Conservation (phyloP, 1,140 invertebrate genomes). For the Aphaenogaster rudis region DNA sequence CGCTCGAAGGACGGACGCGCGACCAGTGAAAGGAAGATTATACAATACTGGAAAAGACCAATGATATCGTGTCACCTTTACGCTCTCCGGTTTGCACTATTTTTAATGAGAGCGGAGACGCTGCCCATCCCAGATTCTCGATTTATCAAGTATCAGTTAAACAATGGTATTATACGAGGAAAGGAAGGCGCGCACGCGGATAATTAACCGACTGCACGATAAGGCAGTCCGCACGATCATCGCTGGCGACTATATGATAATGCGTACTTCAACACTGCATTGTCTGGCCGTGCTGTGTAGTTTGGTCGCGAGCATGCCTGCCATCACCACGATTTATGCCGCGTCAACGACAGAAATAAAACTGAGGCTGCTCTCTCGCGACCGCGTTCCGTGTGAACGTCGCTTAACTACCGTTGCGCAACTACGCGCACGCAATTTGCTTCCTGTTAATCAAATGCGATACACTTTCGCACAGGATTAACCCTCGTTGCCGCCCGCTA, state of each 20-base stretch:
- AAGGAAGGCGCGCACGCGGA: background rate
- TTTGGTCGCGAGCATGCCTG: background rate
- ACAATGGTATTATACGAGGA: constrained; percentile 19
- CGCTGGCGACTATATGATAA: constrained; percentile 18
- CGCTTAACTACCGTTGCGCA: constrained; percentile 39
- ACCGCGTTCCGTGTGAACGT: constrained; percentile 24
- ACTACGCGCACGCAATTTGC: constrained; percentile 32
- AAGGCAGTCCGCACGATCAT: background rate
- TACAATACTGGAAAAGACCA: constrained; percentile 13
- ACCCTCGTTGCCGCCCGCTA: background rate
- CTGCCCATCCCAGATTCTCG: constrained; percentile 35
- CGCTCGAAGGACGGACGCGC: background rate
- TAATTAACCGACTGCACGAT: constrained; percentile 32
- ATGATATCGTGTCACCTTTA: constrained; percentile 46
- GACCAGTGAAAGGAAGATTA: constrained; percentile 8
- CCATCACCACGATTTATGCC: constrained; percentile 1
- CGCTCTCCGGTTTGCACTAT: constrained; percentile 18
- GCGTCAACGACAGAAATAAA: constrained; percentile 59
- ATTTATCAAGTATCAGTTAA: constrained; percentile 12
- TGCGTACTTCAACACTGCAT: constrained; percentile 15
- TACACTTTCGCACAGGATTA: constrained; percentile 42
- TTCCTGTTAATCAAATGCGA: constrained; percentile 50
- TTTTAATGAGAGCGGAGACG: constrained; percentile 30
- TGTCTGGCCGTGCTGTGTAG: background rate
- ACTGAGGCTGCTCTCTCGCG: background rate